Percentiles rank a stretch among this genome's conserved stretches.
These are phyloP conservation scores for Etia nguti DNA, from an alignment of 2,113 vertebrate genomes.

Conservation along the genomic window DNA sequence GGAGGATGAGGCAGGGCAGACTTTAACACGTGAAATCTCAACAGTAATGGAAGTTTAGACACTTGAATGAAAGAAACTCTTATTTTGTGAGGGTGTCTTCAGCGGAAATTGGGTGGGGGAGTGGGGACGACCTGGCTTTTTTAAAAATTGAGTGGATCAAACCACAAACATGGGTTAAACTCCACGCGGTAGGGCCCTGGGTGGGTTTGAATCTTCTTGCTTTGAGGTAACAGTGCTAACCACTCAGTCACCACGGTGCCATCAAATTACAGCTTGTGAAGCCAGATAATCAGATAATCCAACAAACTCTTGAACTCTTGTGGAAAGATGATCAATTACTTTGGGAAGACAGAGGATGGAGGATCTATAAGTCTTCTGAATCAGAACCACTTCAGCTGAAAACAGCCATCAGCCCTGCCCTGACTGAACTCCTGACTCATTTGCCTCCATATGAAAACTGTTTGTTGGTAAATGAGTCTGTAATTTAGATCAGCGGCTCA, in stretches of 20 bases:
- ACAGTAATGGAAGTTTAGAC: neutral
- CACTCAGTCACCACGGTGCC: neutral
- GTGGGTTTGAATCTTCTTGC: neutral
- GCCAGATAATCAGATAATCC: neutral
- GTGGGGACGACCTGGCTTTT: neutral
- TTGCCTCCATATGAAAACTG: neutral
- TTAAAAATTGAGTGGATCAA: neutral
- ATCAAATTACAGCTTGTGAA: neutral
- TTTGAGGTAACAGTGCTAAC: neutral
- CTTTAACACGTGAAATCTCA: neutral
- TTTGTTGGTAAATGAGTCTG: neutral
- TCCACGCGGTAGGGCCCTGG: accelerated
- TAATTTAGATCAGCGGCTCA: neutral
- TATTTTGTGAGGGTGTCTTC: neutral
- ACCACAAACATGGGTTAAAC: neutral
- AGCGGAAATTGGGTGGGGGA: neutral
- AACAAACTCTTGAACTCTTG: neutral
- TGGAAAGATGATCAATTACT: neutral
- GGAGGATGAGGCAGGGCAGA: neutral
- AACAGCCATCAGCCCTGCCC: neutral
- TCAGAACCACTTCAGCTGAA: neutral
- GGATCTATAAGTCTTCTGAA: neutral
- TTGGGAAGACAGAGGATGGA: neutral
- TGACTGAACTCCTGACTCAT: neutral
- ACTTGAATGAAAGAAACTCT: neutral